A percentile compares a stretch with the other conserved stretches of the same genome.
Evolutionary conservation across 92 coral and sea anemone species (phyloP).

Genomic region (Plumapathes pennacea): DNA sequence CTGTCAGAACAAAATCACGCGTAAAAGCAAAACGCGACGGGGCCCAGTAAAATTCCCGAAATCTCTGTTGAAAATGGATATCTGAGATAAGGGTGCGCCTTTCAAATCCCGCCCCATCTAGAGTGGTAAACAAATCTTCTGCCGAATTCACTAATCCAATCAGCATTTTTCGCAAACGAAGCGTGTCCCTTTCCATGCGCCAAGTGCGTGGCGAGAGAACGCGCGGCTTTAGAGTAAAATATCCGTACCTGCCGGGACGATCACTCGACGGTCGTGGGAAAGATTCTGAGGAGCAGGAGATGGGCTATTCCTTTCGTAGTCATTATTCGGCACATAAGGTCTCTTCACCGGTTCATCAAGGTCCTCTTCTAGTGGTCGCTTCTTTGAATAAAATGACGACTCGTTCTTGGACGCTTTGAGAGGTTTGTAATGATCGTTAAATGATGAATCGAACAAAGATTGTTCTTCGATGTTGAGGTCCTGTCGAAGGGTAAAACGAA

Average conservation of each 20-base stretch:
- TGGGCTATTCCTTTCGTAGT: constrained; percentile 88
- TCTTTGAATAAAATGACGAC: constrained; percentile 68
- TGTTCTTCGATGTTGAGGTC: constrained; percentile 89
- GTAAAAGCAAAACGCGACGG: too few species aligned
- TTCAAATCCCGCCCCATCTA: too few species aligned
- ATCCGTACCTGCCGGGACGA: constrained; percentile 99
- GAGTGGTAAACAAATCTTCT: too few species aligned
- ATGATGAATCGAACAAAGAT: constrained; percentile 85
- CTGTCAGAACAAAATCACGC: too few species aligned
- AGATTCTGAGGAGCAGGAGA: constrained; percentile 90
- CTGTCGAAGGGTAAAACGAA: constrained; percentile 20
- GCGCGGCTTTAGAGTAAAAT: too few species aligned
- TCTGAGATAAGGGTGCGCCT: too few species aligned
- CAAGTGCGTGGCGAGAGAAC: too few species aligned
- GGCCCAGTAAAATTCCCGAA: too few species aligned
- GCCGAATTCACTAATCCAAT: too few species aligned
- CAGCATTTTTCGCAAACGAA: too few species aligned
- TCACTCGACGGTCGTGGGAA: constrained; percentile 93
- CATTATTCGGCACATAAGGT: constrained; percentile 87
- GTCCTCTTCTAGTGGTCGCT: constrained; percentile 81
- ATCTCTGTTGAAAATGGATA: too few species aligned
- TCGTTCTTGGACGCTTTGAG: constrained; percentile 68
- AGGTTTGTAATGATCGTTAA: constrained; percentile 94
- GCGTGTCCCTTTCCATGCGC: too few species aligned
- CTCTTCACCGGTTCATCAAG: constrained; percentile 96